Conservation (phyloP, 2,888 invertebrate genomes). For the Rhagonycha fulva region DNA sequence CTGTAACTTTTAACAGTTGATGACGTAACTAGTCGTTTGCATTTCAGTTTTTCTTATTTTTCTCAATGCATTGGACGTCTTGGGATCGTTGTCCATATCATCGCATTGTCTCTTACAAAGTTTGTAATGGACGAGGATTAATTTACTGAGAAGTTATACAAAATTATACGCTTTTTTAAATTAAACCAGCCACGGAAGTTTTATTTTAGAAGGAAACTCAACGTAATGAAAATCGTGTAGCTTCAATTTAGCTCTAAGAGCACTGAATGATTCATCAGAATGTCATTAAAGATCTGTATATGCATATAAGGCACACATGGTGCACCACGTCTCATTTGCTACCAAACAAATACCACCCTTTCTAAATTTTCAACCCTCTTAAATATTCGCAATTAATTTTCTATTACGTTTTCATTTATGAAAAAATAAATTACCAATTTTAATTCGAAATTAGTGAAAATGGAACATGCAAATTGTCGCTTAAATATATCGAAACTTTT, state of each 20-base stretch:
- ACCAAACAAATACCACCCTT: conserved; percentile 16
- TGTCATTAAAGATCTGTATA: conserved; percentile 32
- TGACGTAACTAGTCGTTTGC: no score
- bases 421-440: conserved; percentile 14
- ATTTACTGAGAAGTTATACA: not conserved
- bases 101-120: no score
- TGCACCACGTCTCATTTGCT: conserved; percentile 21
- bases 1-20: no score
- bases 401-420: conserved; percentile 25
- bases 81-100: no score
- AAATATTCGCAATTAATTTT: conserved; percentile 37
- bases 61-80: no score
- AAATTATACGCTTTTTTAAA: not conserved
- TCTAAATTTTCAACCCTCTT: conserved; percentile 8
- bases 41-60: no score
- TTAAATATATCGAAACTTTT: not conserved
- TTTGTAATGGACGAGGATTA: no score
- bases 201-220: not conserved
- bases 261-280: conserved; percentile 29
- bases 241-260: conserved; percentile 25
- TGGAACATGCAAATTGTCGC: not conserved
- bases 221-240: conserved; percentile 22
- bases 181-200: not conserved
- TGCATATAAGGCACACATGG: conserved; percentile 30
- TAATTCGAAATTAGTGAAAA: not conserved